Conservation (phyloP, 2,113 vertebrate genomes). For the Apeltes quadracus region DNA sequence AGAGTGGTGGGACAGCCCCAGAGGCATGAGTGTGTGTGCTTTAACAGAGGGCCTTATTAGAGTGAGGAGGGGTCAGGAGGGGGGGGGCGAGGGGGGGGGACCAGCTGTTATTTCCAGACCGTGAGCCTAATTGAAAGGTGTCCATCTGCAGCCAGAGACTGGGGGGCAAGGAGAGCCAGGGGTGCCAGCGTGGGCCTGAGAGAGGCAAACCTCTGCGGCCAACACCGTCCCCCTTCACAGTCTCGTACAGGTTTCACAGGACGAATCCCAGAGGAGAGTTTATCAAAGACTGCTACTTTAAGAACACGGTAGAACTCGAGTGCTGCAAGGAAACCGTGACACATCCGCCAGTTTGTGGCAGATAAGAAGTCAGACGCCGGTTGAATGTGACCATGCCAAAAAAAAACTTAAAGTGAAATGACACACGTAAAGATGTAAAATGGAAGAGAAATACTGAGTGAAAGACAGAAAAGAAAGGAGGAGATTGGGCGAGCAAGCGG, state of each 20-base stretch:
- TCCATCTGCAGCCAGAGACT: conserved; percentile 45
- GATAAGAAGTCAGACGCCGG: neutral
- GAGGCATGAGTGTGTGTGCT: conserved; percentile 65
- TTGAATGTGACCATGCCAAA: conserved; percentile 4
- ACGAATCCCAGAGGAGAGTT: neutral
- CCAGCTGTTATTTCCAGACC: conserved; percentile 77
- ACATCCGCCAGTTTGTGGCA: conserved; percentile 5
- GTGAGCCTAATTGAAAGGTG: conserved; percentile 80
- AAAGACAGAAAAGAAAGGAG: neutral
- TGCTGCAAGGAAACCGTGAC: neutral
- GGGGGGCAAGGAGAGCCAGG: conserved; percentile 16
- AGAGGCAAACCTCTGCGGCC: conserved; percentile 1
- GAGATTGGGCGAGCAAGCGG: neutral
- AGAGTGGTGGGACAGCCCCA: conserved; percentile 69
- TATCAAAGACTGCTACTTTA: conserved; percentile 7
- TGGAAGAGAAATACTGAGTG: neutral
- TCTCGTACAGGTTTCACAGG: conserved; percentile 10
- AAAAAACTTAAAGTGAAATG: neutral
- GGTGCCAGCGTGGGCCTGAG: neutral
- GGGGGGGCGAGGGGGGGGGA: conserved; percentile 45
- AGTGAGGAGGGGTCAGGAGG: conserved; percentile 39
- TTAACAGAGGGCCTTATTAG: conserved; percentile 66
- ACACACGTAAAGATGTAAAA: neutral
- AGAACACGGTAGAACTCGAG: neutral
- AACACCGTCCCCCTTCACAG: conserved; percentile 26